Evolutionary conservation across 2,888 invertebrate genomes (phyloP), one percentile per base, ranked within the genome.

Genomic region (Synergus gifuensis): DNA sequence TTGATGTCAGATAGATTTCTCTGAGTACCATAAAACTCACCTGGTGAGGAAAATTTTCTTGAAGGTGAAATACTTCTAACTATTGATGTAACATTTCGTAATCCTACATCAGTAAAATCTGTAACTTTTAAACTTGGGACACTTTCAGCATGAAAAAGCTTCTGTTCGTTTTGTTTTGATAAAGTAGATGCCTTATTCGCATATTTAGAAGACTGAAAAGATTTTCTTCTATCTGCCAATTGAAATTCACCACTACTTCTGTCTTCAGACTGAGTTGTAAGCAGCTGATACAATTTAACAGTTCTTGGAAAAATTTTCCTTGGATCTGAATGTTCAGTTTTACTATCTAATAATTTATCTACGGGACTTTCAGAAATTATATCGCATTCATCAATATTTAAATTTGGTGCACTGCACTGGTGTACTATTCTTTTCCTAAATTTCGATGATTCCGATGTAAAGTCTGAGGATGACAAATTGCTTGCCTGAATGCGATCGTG

Each of bases 241-340:
- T 85, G 81, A 4, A 86, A 76, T 11, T 87, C 87, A 4, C 82
- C 83, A 46, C 89, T 89, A 1, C 82, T 83, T 3, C 86, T 84
- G 79, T 90, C 90, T 44, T 90, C 89, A 9, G 89, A 90, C 22
- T 89, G 88, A 0, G 89, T 89, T 22, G 89, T 87, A 62, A 90
- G 76, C 7, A 90, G 78, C 42, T 89, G 89, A 76, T 90, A 89
- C 18, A 89, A 86, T 76, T 90, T 88, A 1, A 87, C 82, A 9
- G 89, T 80, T 73, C 82, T 88, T 11, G 90, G 88, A 40, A 86
- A 81, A 3, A 82, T 12, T 76, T 79, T 83, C 18, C 36, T 79
- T 7, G 79, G 18, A 28, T 79, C 40, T 28, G 81, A 80, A 49
- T 79, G 62, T 60, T 82, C 83, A 14, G 14, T 16, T 54, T 54